phyloP scores from a whole-genome alignment of 2,888 invertebrate species.

The Cylindroiulus punctatus region DNA sequence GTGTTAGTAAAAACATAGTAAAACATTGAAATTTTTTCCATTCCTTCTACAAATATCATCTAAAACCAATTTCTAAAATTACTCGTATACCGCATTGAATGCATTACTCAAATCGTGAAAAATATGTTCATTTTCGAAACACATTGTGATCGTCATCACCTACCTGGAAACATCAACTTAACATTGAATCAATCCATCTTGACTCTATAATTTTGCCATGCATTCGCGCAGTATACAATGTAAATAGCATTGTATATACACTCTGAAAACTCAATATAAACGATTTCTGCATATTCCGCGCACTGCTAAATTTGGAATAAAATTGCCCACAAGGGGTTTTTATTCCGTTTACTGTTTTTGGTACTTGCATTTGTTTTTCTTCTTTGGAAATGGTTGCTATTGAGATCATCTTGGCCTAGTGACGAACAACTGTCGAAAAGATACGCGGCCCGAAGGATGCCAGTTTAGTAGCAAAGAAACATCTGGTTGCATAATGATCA shows the following conservation, averaged over 20 bases:
- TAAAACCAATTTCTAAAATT: background rate
- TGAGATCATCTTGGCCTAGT: background rate
- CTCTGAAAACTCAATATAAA: background rate
- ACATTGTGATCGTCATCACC: background rate
- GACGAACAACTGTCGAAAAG: conserved; percentile 25
- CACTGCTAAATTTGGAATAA: conserved; percentile 21
- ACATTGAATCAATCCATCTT: background rate
- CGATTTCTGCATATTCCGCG: background rate
- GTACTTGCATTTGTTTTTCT: conserved; percentile 40
- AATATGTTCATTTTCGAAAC: background rate
- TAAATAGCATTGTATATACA: background rate
- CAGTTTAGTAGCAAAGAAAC: background rate
- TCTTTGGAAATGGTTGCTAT: conserved; percentile 14
- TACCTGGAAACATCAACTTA: conserved; percentile 17
- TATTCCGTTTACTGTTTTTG: conserved; percentile 10
- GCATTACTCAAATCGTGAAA: background rate
- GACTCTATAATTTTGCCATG: background rate
- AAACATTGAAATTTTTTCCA: too few species aligned
- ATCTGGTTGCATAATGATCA: background rate
- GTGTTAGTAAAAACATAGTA: too few species aligned
- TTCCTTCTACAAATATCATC: background rate
- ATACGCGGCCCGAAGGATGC: background rate
- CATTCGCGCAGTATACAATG: background rate
- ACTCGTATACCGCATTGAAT: background rate
- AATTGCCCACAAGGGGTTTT: background rate